Evolutionary conservation across 2,888 invertebrate species (phyloP), one percentile per base, ranked within the genome.

Genomic region (Prosopocoilus inquinatus): DNA sequence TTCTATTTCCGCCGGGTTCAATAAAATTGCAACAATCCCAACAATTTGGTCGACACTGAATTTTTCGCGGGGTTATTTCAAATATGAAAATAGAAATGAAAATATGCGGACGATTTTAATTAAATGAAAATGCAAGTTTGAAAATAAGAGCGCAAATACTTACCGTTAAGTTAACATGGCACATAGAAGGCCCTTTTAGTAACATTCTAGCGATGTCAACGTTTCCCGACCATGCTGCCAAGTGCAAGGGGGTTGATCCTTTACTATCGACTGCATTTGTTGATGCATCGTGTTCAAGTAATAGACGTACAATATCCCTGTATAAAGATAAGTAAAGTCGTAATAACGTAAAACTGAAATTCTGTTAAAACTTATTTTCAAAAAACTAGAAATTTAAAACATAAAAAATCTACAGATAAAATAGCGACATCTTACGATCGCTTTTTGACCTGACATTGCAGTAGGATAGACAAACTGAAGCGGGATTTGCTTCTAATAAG

Each of bases 141-240:
- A 28, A n/a, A 28, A 16, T 16, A 16, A 16, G 16, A 16, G 16
- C 16, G 16, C 16, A 55, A 52, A 57, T 50, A 56, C 85, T 83
- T 77, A 93, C 91, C 84, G 87, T 82, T 74, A 89, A 84, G 78
- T 94, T 92, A 69, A 94, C 89, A 75, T 90, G 90, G 68, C 91
- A 90, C 56, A 90, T 86, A 9, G 90, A 88, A 60, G 89, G 90
- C 55, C 89, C 89, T 41, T 85, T 87, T 53, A 96, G 83, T 60
- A 96, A 84, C 78, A 93, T 82, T 62, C 87, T 82, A 59, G 96
- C 95, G 64, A 96, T 91, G 62, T 93, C 91, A 39, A 89, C 85
- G 76, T 94, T 90, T 12, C 96, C 96, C 50, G 91, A 91, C 94
- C 95, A 96, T 48, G 96, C 92, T 50, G 96, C 96, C 74, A 96